These are phyloP conservation scores for Drosophila koepferae DNA, from an alignment of 2,888 invertebrate species.

Conservation along the genomic window DNA sequence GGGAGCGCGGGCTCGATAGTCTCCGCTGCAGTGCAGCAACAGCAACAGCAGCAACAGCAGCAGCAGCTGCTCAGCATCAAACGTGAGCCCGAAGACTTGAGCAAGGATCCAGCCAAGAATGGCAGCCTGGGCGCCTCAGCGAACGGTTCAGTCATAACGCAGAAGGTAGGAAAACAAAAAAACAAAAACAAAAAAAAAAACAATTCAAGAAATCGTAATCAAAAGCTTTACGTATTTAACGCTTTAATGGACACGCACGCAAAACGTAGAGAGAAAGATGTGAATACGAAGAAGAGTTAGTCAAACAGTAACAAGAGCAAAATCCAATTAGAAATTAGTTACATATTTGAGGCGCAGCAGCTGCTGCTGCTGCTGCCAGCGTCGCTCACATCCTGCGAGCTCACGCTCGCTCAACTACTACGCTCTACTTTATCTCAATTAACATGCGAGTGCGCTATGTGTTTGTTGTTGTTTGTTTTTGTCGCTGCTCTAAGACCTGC, in stretches of 20 bases:
- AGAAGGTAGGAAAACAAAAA: conserved; percentile 81
- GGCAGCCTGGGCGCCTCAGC: conserved; percentile 74
- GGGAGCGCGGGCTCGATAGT: conserved; percentile 82
- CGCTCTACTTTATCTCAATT: conserved; percentile 57
- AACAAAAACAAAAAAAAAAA: not conserved
- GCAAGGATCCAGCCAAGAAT: conserved; percentile 85
- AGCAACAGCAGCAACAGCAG: conserved; percentile 67
- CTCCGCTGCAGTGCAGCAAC: conserved; percentile 76
- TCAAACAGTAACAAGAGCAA: conserved; percentile 23
- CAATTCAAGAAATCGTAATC: conserved; percentile 14
- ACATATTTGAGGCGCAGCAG: conserved; percentile 5
- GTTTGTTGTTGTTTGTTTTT: conserved; percentile 33
- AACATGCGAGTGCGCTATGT: conserved; percentile 43
- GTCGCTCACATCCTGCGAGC: conserved; percentile 56
- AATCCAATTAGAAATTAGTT: conserved; percentile 50
- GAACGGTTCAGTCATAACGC: conserved; percentile 76
- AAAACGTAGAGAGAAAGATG: conserved; percentile 23
- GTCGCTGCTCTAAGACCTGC: conserved; percentile 69
- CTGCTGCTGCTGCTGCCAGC: conserved; percentile 17
- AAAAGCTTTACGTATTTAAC: conserved; percentile 43
- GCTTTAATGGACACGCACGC: conserved; percentile 76
- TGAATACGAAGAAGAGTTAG: not conserved
- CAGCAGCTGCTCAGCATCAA: conserved; percentile 85
- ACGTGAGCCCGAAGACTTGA: conserved; percentile 85
- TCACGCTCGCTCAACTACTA: conserved; percentile 20